Base-by-base conservation (phyloP, 2,888 invertebrate species). In the Rapana venosa region DNA sequence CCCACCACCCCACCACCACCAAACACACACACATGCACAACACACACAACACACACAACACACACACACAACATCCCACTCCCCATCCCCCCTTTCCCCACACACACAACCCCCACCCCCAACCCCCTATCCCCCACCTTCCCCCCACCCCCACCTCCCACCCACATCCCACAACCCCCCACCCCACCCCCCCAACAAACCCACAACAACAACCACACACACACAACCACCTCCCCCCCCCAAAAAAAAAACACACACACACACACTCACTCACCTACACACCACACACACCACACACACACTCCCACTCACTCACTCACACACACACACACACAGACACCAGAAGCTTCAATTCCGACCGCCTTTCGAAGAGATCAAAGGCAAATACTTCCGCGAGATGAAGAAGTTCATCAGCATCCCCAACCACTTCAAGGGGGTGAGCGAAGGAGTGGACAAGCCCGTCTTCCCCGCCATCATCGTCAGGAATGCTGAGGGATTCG, bases 381-480 rank as follows among this genome's bases (percentile, higher is more conserved):
- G 98, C 85, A 98, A 98, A 94, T 98, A 99, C 95, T 99, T 98
- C 96, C 97, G 97, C n/a, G 98, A 98, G 94, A 97, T 99, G 95
- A 98, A 98, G 92, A 97, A 98, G 90, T 98, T 99, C 92, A 97
- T 99, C 36, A 97, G 98, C 88, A 97, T 99, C 92, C 99, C 99
- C 0, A 97, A 97, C 91, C 97, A 97, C 92, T 99, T 99, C 95
- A 97, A 97, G 88, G 97, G 97, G 5, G 97, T 99, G 8, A 97
- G 97, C 90, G 97, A 97, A 47, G 93, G 94, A 1, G 97, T 86
- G 96, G 97, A 94, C 95, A 94, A 94, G 87, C 95, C 97, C 97
- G 81, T 97, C 92, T 98, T 97, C 96, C 96, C 97, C 0, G 96
- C 97, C 84, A 98, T 98, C 91, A 97, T 98, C n/a, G 97, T 97